phyloP scores from a whole-genome alignment of 2,888 invertebrate genomes.

The Creontiades dilutus region DNA sequence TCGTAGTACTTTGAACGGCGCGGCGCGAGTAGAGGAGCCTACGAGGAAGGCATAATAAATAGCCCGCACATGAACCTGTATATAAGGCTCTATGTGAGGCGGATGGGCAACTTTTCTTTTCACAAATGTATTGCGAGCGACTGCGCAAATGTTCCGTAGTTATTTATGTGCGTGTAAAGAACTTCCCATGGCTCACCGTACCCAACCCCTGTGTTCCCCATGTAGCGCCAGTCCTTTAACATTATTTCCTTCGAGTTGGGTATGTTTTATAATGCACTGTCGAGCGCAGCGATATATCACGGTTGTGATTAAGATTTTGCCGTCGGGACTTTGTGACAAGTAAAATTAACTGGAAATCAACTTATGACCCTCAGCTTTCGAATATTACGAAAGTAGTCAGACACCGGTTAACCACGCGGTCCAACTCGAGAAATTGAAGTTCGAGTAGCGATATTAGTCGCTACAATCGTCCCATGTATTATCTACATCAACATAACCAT shows the following conservation, averaged over 20 bases:
- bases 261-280: constrained; percentile 6
- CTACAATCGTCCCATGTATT: no score
- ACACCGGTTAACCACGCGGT: not conserved
- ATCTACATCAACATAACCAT: no score
- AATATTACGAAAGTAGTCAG: not conserved
- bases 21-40: not conserved
- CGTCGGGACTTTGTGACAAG: not conserved
- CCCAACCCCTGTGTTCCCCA: constrained; percentile 3
- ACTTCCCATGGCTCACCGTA: constrained; percentile 54
- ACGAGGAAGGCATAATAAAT: constrained; percentile 46
- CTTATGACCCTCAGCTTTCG: constrained; percentile 25
- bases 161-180: constrained; percentile 54
- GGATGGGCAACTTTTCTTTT: constrained; percentile 45
- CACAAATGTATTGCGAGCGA: constrained; percentile 51
- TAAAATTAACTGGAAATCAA: constrained; percentile 22
- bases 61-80: constrained; percentile 5
- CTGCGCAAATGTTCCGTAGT: constrained; percentile 41
- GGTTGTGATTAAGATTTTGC: constrained; percentile 32
- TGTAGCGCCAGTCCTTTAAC: not conserved
- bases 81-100: constrained; percentile 13
- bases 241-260: not conserved
- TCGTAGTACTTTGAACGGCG: not conserved
- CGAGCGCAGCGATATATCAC: constrained; percentile 2
- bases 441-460: no score
- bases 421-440: not conserved